Base-by-base conservation (phyloP, 2,113 vertebrate species). In the Salvelinus fontinalis region DNA sequence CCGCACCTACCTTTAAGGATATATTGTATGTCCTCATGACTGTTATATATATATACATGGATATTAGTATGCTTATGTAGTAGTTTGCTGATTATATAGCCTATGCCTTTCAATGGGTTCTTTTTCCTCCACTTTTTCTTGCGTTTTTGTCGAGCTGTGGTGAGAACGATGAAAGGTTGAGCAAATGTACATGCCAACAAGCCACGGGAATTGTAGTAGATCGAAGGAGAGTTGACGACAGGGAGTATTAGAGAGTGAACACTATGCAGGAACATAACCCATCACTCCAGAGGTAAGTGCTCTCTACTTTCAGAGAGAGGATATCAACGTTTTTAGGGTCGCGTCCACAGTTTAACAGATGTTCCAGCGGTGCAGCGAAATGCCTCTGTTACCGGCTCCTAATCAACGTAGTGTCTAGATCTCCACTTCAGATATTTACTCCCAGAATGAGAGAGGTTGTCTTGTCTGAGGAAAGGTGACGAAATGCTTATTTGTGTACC, bases 1-100 rank as follows among this genome's bases (percentile, higher is more conserved):
- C 92, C 91, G 90, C 92, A 89, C 92, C 93, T 93, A 94, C 94
- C 94, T 94, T 94, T 94, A 93, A 93, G 89, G 91, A 93, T 87
- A 85, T 44, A 44, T 44, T 44, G 39, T 44, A 44, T 84, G 90
- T 93, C 92, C 91, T 92, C 86, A 84, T 92, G 94, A 94, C 94
- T 95, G 94, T 94, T 94, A 93, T 85, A 84, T 71, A 71, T 57
- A 85, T 13, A 26, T 89, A 88, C 85, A 89, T 90, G 89, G 92
- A 92, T 54, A 54, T 54, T 54, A 54, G 51, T 18, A 54, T 54
- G 16, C 51, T 89, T 54, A 4, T 54, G 51, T 16, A 4, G 39
- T 16, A 92, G 88, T 84, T 91, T 90, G 90, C 89, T 90, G 90
- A 90, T 89, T 85, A 87, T 85, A 89, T 85, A 87, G 90, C 88